Evolutionary conservation across 2,888 invertebrate genomes (phyloP), one percentile per base, ranked within the genome.

Genomic region (Synanthedon formicaeformis): DNA sequence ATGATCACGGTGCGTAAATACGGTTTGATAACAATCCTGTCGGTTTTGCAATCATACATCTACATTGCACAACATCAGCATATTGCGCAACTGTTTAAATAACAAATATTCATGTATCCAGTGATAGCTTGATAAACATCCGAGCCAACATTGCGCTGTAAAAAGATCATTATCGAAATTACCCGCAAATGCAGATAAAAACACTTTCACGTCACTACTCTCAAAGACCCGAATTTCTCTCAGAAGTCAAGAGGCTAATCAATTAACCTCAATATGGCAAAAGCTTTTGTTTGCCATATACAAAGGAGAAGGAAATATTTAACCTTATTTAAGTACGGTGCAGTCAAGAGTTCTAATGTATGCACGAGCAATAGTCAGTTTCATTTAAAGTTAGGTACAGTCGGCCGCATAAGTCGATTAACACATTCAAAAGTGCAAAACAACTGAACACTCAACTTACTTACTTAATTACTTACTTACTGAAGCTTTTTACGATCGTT

Each of bases 61-160:
- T 34, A 34, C 34, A 45, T 13, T 45, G 45, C 45, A 45, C 45
- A 45, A 45, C 45, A 14, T 6, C 13, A 45, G 45, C 14, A 45
- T 49, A 56, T 66, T 67, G 59, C 59, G 58, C 58, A 66, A 69
- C 57, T 57, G 51, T 56, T 53, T 56, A 57, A n/a, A 48, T 48
- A 48, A 49, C 40, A 40, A 34, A 34, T 34, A 34, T 34, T 52
- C 48, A 48, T 50, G 51, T 54, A 54, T 55, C 56, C 51, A 50
- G 52, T 56, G 59, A 63, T 59, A 49, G 55, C 49, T 54, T 57
- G 51, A 50, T 55, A 55, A 56, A 58, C 41, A 58, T 56, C 52
- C 60, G 66, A 65, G 53, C 51, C 48, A 51, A 48, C 45, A 16
- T 54, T 48, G 16, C 49, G 56, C 51, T 51, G 58, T 54, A 53